Evolutionary conservation across 2,797 vertebrate genomes (phyloP).

Genomic region (Remorina albescens): DNA sequence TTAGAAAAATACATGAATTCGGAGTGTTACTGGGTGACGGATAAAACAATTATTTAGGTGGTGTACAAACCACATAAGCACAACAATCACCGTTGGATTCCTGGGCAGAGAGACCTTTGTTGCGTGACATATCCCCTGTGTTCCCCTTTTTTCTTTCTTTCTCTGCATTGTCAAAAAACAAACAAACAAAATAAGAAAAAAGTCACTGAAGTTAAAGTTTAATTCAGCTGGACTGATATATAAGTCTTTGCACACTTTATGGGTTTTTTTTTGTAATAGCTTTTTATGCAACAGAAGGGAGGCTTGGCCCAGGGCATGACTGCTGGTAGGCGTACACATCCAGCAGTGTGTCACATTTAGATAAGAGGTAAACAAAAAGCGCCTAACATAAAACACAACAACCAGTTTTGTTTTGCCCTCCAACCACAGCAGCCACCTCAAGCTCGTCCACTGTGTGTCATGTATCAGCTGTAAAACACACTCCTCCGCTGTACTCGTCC

Average conservation of each 20-base stretch:
- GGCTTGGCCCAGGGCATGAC: constrained; percentile 55
- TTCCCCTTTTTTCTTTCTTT: background rate
- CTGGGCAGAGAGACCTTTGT: background rate
- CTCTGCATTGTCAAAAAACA: background rate
- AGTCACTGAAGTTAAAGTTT: constrained; percentile 2
- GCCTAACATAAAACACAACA: constrained; percentile 45
- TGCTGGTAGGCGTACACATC: constrained; percentile 53
- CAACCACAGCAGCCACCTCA: constrained; percentile 66
- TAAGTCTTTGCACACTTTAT: constrained; percentile 15
- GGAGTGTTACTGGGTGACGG: background rate
- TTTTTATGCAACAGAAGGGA: constrained; percentile 52
- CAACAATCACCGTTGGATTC: background rate
- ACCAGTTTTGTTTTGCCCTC: constrained; percentile 75
- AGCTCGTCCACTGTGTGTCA: constrained; percentile 59
- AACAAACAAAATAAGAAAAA: background rate
- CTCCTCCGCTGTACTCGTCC: constrained; percentile 51
- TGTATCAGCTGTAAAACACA: constrained; percentile 68
- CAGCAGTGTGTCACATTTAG: constrained; percentile 65
- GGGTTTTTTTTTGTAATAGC: constrained; percentile 42
- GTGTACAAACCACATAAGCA: background rate
- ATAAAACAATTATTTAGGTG: background rate
- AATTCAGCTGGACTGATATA: constrained; percentile 9
- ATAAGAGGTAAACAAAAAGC: constrained; percentile 67
- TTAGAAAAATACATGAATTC: background rate
- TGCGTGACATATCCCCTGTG: background rate